Conservation (phyloP, 1,140 invertebrate genomes). For the Drosophila aff. region DNA sequence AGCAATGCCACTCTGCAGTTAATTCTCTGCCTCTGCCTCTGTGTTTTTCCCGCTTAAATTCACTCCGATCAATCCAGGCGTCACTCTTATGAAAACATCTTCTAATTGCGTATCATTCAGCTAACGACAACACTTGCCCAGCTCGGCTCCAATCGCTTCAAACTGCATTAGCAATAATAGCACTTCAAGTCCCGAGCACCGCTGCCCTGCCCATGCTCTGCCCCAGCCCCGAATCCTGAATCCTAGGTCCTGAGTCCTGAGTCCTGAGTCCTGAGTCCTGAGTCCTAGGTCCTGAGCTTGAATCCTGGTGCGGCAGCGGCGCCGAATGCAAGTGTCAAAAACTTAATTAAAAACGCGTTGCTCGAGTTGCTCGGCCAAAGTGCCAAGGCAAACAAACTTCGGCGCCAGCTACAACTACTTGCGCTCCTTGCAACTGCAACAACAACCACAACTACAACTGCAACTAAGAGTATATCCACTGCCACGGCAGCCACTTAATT, state of each 20-base stretch:
- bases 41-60: conserved; percentile 1
- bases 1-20: background rate
- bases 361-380: conserved; percentile 53
- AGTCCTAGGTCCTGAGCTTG: background rate
- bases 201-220: background rate
- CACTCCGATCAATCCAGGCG: conserved; percentile 10
- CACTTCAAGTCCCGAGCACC: conserved; percentile 19
- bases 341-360: conserved; percentile 80
- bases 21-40: background rate
- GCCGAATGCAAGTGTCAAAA: conserved; percentile 77
- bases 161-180: conserved; percentile 56
- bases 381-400: conserved; percentile 59
- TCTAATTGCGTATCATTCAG: conserved; percentile 34
- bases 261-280: background rate
- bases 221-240: background rate
- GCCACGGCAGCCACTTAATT: conserved; percentile 78
- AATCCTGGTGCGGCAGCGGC: conserved; percentile 19
- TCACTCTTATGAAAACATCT: conserved; percentile 21
- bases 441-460: conserved; percentile 10
- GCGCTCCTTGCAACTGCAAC: conserved; percentile 45
- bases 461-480: conserved; percentile 42
- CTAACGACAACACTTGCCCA: conserved; percentile 25
- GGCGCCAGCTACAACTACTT: conserved; percentile 29
- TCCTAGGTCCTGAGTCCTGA: background rate
- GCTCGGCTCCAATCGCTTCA: conserved; percentile 31